phyloP scores from a whole-genome alignment of 92 coral and sea anemone species.

The Hydrozoanthus gracilis region DNA sequence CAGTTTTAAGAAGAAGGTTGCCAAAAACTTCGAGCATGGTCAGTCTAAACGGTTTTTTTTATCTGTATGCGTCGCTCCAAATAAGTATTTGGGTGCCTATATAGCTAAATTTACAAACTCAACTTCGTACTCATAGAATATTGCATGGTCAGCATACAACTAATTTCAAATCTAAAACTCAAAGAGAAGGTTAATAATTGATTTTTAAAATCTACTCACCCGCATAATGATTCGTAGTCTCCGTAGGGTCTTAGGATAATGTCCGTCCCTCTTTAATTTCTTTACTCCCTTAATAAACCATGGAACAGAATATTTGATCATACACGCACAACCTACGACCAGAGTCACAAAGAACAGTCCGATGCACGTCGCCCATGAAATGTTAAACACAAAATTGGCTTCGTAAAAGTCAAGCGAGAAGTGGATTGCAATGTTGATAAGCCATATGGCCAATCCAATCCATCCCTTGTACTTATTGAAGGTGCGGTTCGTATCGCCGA shows the following conservation, averaged over 20 bases:
- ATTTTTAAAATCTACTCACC: conserved; percentile 58
- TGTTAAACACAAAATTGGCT: conserved; percentile 83
- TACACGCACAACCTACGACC: conserved; percentile 76
- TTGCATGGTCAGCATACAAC: too few species aligned
- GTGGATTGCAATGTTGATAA: conserved; percentile 73
- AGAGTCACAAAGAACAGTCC: conserved; percentile 79
- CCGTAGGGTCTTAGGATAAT: conserved; percentile 84
- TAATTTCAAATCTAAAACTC: background rate
- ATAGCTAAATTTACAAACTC: background rate
- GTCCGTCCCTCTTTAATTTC: conserved; percentile 84
- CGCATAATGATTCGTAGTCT: conserved; percentile 71
- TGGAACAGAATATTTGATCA: conserved; percentile 88
- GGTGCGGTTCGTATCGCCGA: conserved; percentile 78
- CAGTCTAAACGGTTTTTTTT: too few species aligned
- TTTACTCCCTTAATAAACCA: conserved; percentile 90
- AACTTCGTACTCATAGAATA: too few species aligned
- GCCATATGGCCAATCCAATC: conserved; percentile 84
- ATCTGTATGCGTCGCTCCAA: too few species aligned
- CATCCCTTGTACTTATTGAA: conserved; percentile 80
- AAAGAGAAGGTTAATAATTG: background rate
- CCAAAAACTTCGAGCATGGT: too few species aligned
- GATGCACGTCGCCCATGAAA: conserved; percentile 92
- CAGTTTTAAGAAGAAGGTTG: too few species aligned
- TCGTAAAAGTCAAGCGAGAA: conserved; percentile 91
- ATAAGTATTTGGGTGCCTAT: too few species aligned